Percentiles rank a stretch among this genome's conserved stretches.
phyloP scores from a whole-genome alignment of 2,888 invertebrate genomes.

The Heliconius charithonia region DNA sequence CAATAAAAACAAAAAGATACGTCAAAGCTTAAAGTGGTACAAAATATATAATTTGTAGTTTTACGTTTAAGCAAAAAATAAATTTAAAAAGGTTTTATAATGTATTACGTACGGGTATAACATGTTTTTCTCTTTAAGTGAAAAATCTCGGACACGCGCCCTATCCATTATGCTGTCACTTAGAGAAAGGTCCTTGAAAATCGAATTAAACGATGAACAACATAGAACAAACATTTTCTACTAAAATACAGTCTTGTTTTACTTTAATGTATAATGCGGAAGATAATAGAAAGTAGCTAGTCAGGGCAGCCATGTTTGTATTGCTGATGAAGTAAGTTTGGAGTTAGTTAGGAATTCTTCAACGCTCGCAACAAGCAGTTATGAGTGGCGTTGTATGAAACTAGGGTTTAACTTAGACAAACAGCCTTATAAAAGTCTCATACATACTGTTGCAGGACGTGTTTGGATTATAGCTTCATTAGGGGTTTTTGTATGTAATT shows the following conservation, averaged over 20 bases:
- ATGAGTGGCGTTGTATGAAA: conserved; percentile 53
- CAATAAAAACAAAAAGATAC: not conserved
- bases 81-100: not conserved
- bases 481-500: not conserved
- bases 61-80: not conserved
- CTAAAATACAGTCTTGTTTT: conserved; percentile 61
- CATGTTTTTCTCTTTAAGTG: not conserved
- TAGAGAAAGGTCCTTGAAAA: conserved; percentile 33
- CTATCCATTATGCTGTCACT: conserved; percentile 42
- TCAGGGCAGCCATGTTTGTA: conserved; percentile 68
- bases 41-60: not conserved
- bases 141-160: conserved; percentile 28
- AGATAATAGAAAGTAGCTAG: conserved; percentile 76
- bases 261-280: conserved; percentile 66
- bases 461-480: conserved; percentile 23
- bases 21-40: not conserved
- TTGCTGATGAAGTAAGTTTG: conserved; percentile 70
- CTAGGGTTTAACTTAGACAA: conserved; percentile 47
- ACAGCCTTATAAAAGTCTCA: conserved; percentile 24
- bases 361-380: conserved; percentile 56
- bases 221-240: conserved; percentile 50
- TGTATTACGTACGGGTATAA: not conserved
- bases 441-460: conserved; percentile 16
- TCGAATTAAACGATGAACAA: conserved; percentile 34
- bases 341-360: conserved; percentile 68